Evolutionary conservation across 2,797 vertebrate species (phyloP), one percentile per base, ranked within the genome.

Genomic region (Danio choprae): DNA sequence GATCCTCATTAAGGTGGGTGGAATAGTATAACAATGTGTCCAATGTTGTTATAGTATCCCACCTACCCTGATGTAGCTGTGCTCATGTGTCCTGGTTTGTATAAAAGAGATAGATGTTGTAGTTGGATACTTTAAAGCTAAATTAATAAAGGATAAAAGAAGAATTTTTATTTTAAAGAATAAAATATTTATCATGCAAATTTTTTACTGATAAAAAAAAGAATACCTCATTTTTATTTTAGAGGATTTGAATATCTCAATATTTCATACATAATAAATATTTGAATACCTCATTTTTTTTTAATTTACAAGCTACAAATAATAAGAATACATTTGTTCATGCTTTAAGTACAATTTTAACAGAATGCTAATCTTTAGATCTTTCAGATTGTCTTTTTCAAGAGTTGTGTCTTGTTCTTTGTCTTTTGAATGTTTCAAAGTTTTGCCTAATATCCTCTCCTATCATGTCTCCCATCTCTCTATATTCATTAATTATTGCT

Each of bases 21-120:
- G 98, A 99, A 98, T 99, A 99, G 97, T 99, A 99, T 99, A 99
- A 99, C 98, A 99, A 99, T 99, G 96, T 99, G 96, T 94, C 94
- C 93, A 96, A 98, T 99, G 97, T 99, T 99, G 97, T 99, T 99
- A 99, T 99, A 99, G 97, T 99, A 99, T 98, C 97, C 98, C 98
- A 99, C 97, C 98, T 99, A 98, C 98, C 98, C 98, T 99, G 98
- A 99, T 99, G 97, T 98, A 96, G 96, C 96, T 98, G 96, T 97
- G 94, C 96, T 96, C 95, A 96, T 96, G 89, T 95, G 94, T 95
- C 86, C 96, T 96, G 98, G 97, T 99, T 98, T 98, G 97, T 98
- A 98, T 97, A 92, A 89, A 94, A 95, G 94, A 94, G 95, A 75
- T 18, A 90, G 94, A 96, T 10, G 53, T 44, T 96, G 95, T 96